Percentiles rank a stretch among this genome's conserved stretches.
These are phyloP conservation scores for Spodoptera frugiperda DNA, from an alignment of 1,140 invertebrate species.

Conservation along the genomic window DNA sequence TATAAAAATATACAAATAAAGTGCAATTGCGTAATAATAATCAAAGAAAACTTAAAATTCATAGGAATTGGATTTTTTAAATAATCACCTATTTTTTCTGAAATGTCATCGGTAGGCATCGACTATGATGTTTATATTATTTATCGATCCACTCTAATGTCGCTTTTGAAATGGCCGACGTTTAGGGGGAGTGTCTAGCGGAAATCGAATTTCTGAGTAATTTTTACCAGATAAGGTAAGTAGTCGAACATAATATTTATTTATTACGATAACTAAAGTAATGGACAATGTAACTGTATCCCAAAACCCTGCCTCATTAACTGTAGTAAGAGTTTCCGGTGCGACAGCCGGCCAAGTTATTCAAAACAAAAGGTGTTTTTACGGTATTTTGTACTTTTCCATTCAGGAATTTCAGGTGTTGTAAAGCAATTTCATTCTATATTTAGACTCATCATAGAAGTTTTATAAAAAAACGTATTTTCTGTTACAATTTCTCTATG, in stretches of 20 bases:
- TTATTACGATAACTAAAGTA: conserved; percentile 20
- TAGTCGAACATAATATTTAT: conserved; percentile 41
- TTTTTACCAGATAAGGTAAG: conserved; percentile 75
- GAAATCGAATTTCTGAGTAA: conserved; percentile 73
- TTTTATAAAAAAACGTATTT: not conserved
- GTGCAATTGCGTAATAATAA: not conserved
- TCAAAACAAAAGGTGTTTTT: conserved; percentile 81
- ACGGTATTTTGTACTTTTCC: conserved; percentile 26
- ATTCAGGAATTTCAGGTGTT: conserved; percentile 23
- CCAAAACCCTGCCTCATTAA: conserved; percentile 5
- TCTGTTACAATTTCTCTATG: conserved; percentile 37
- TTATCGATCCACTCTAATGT: conserved; percentile 81
- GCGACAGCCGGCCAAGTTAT: conserved; percentile 72
- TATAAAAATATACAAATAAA: not conserved
- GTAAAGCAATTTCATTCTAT: not conserved
- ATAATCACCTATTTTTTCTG: not conserved
- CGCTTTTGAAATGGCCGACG: conserved; percentile 84
- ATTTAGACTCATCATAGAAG: not conserved
- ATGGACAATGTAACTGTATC: conserved; percentile 3
- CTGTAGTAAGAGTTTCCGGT: conserved; percentile 71
- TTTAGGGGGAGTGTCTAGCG: conserved; percentile 83
- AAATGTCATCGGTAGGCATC: conserved; percentile 52
- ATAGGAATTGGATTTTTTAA: not conserved
- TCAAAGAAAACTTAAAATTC: not conserved
- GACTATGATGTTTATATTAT: conserved; percentile 60